Conservation (phyloP, 30 jellyfish, hydroid and myxozoan species). For the Aurelia coerulea region DNA sequence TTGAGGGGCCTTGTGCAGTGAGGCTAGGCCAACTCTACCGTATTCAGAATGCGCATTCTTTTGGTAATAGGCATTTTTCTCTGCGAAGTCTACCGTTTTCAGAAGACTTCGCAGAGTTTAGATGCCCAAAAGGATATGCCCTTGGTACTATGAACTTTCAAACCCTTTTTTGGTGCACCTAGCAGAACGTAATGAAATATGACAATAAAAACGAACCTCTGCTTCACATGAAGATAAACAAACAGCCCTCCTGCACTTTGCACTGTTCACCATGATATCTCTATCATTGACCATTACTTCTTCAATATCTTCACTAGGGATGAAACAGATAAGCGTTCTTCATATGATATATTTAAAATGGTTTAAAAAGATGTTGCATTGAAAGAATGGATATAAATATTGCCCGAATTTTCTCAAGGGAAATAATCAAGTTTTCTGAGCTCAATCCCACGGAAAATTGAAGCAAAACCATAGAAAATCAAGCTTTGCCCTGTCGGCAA, state of each 20-base stretch:
- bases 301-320: constrained; percentile 41
- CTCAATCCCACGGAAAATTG: no score
- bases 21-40: no score
- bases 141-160: no score
- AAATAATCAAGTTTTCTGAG: no score
- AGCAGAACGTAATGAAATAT: no score
- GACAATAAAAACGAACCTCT: constrained; percentile 46
- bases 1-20: no score
- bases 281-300: constrained; percentile 74
- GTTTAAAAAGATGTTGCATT: neutral
- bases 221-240: constrained; percentile 62
- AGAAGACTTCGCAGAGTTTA: no score
- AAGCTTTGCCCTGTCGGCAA: neutral
- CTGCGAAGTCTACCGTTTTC: no score
- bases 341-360: neutral
- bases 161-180: no score
- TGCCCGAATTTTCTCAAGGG: neutral
- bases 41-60: no score
- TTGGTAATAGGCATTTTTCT: no score
- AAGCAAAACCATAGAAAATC: neutral
- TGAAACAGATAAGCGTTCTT: neutral
- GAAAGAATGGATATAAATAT: neutral
- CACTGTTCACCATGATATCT: constrained; percentile 74
- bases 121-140: no score
- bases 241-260: constrained; percentile 59